Conservation (phyloP, 2,888 invertebrate species). For the Pammene fasciana region DNA sequence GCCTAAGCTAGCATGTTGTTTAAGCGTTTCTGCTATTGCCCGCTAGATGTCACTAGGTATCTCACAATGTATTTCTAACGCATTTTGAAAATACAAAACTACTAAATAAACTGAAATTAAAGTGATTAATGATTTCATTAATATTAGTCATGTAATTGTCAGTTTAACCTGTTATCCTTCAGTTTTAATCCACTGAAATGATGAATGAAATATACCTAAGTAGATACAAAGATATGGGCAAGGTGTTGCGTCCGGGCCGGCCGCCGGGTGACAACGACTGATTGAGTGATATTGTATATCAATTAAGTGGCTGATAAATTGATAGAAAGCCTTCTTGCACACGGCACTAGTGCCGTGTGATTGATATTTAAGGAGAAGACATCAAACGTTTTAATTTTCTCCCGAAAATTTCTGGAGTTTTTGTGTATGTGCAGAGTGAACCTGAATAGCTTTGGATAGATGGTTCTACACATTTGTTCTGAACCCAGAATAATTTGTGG, state of each 20-base stretch:
- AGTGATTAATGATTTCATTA: not conserved
- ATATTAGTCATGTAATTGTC: not conserved
- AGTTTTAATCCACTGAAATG: conserved; percentile 23
- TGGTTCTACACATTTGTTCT: too few relatives aligned
- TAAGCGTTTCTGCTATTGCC: conserved; percentile 45
- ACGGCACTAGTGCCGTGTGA: conserved; percentile 68
- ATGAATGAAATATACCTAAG: conserved; percentile 16
- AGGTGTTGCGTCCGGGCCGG: not conserved
- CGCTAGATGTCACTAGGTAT: conserved; percentile 59
- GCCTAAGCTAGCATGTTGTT: not conserved
- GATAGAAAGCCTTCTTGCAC: conserved; percentile 60
- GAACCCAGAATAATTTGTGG: too few relatives aligned
- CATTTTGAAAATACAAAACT: not conserved
- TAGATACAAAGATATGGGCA: not conserved
- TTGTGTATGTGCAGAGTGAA: too few relatives aligned
- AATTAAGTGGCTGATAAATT: conserved; percentile 41
- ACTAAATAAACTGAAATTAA: not conserved
- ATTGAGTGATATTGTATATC: conserved; percentile 42
- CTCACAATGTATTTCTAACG: not conserved
- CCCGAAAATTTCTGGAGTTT: not conserved
- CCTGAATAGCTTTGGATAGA: too few relatives aligned
- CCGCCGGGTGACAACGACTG: conserved; percentile 13
- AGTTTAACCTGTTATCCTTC: not conserved
- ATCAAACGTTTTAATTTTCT: not conserved
- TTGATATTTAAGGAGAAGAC: conserved; percentile 64